Evolutionary conservation across 2,797 vertebrate genomes (phyloP).

Genomic region (Halcyon badia): DNA sequence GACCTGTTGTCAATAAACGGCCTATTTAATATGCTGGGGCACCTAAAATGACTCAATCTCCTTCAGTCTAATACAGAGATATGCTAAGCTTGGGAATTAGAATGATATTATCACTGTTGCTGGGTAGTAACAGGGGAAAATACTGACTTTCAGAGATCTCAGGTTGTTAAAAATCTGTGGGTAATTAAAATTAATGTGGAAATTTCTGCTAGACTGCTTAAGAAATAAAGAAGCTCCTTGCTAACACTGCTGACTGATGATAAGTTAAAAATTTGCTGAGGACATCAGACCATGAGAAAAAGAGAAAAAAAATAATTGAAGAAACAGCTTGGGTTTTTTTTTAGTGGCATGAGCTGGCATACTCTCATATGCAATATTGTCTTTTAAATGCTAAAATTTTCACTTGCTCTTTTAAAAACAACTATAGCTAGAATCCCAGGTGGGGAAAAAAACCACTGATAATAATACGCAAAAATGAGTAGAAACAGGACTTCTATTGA

Average conservation of each 20-base stretch:
- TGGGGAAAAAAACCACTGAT: not conserved
- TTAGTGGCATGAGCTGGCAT: not conserved
- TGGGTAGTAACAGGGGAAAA: slow-evolving; percentile 13
- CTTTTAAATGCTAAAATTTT: not conserved
- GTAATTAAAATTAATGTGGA: slow-evolving; percentile 57
- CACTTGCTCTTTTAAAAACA: not conserved
- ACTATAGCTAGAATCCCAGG: not conserved
- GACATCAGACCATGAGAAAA: slow-evolving; percentile 23
- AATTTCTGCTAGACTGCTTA: slow-evolving; percentile 37
- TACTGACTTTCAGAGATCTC: slow-evolving; percentile 31
- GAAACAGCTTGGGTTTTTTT: not conserved
- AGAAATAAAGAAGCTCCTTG: slow-evolving; percentile 37
- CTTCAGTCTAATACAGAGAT: not conserved
- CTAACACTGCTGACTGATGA: slow-evolving; percentile 9
- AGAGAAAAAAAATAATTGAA: not conserved
- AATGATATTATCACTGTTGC: not conserved
- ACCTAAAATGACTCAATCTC: not conserved
- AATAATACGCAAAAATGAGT: not conserved
- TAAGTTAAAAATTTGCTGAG: slow-evolving; percentile 40
- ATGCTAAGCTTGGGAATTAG: not conserved
- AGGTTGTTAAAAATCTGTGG: slow-evolving; percentile 34
- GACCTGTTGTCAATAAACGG: not conserved
- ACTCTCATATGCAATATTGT: not conserved
- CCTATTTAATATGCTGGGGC: not conserved
- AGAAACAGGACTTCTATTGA: not conserved